Evolutionary conservation across 2,797 vertebrate genomes (phyloP).

Genomic region (Lacerta agilis): DNA sequence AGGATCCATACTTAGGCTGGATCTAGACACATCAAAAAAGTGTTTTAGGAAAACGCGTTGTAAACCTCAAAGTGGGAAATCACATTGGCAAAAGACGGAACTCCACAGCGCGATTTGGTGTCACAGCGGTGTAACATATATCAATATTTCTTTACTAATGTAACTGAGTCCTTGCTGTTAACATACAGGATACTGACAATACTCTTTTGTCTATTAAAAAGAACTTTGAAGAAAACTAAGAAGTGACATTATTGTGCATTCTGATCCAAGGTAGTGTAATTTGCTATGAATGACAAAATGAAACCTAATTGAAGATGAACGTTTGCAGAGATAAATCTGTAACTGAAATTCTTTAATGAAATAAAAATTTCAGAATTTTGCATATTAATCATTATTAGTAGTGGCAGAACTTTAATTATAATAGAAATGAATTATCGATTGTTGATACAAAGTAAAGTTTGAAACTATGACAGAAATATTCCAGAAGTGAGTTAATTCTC

Average conservation of each 20-base stretch:
- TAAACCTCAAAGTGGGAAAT: too few species aligned
- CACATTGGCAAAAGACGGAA: too few species aligned
- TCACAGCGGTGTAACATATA: too few species aligned
- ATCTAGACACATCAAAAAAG: too few species aligned
- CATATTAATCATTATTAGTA: background rate
- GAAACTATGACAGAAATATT: background rate
- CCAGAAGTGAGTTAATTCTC: background rate
- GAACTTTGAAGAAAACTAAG: background rate
- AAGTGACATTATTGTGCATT: background rate
- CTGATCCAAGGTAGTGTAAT: background rate
- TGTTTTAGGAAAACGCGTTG: too few species aligned
- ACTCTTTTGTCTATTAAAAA: background rate
- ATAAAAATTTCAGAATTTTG: background rate
- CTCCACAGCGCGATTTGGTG: too few species aligned
- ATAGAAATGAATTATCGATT: background rate
- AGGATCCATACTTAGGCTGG: too few species aligned
- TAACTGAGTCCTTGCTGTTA: background rate
- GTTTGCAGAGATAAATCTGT: background rate
- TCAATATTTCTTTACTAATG: too few species aligned
- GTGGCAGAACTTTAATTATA: background rate
- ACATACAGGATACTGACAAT: background rate
- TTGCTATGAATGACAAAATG: background rate
- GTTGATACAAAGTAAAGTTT: conserved; percentile 19
- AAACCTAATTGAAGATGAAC: background rate
- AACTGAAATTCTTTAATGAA: background rate